Base-by-base conservation (phyloP, 1,140 invertebrate species). In the Drosophila azteca region DNA sequence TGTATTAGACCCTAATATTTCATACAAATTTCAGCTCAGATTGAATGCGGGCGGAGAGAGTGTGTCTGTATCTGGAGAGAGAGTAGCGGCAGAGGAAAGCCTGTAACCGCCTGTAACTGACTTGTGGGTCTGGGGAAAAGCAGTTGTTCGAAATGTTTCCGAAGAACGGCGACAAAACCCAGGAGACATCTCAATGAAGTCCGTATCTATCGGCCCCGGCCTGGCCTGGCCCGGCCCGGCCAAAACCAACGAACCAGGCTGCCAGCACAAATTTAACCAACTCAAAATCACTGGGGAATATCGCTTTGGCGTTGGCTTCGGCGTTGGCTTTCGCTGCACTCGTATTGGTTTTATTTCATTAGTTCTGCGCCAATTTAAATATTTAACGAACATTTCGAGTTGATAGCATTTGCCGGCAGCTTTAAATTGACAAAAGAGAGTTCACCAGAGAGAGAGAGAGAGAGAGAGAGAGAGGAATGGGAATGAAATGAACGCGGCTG, bases 291-390 rank as follows among this genome's bases (percentile, higher is more conserved):
- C 72, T 55, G 48, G 65, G 64, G 81, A 71, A 58, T 58, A 75
- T 76, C 71, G 72, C 73, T 76, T 11, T 9, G 8, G 3, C 26
- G 11, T 45, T 60, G 45, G 22, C 24, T 53, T 24, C 50, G 45
- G 22, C 24, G 49, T 24, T 26, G 43, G 0, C 13, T 20, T 20
- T 20, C 17, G 17, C 11, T 39, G 11, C 35, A 39, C 41, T 48
- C 70, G 50, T 80, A 75, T 78, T 87, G 74, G 69, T 82, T 87
- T 88, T 81, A 87, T 85, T 85, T 88, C 78, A 85, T 85, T 80
- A 79, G 67, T 78, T 80, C 52, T 78, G 78, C 78, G 79, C 68
- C 83, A 87, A 85, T 87, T 85, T 85, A 88, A 85, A 85, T 85
- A 85, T 85, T 88, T 76, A 85, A 85, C 82, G 82, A 78, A 79